Conservation (phyloP, 2,888 invertebrate species). For the Agrotis ipsilon region DNA sequence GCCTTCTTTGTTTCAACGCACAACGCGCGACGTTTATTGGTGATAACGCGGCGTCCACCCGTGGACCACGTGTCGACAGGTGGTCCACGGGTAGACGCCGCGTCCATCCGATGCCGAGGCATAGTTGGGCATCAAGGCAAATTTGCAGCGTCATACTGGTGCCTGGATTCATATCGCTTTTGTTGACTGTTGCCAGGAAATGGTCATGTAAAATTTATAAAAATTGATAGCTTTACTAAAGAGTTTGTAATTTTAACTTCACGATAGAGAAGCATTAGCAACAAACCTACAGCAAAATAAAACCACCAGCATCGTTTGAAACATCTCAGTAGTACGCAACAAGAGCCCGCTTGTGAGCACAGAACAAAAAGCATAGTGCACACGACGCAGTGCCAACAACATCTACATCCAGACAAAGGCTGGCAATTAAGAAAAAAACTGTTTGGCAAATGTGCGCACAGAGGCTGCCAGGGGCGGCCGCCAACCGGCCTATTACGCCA, state of each 20-base stretch:
- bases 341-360: conserved; percentile 20
- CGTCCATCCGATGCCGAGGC: no score
- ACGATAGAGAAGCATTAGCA: neutral
- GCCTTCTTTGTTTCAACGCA: no score
- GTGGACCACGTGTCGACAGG: no score
- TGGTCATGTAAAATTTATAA: no score
- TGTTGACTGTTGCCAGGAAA: neutral
- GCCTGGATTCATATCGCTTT: no score
- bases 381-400: conserved; percentile 59
- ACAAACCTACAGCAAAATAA: neutral
- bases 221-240: neutral
- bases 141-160: no score
- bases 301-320: neutral
- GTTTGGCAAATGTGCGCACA: conserved; percentile 63
- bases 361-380: conserved; percentile 47
- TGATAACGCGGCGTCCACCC: no score
- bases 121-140: no score
- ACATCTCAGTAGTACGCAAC: conserved; percentile 7
- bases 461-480: conserved; percentile 60
- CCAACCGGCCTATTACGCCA: conserved; percentile 60
- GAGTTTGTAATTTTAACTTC: neutral
- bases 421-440: conserved; percentile 67
- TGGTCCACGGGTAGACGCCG: no score
- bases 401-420: conserved; percentile 63
- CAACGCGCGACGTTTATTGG: no score